A percentile compares a stretch with the other conserved stretches of the same genome.
Conservation (phyloP, 2,797 vertebrate genomes). For the Spinus pinus region DNA sequence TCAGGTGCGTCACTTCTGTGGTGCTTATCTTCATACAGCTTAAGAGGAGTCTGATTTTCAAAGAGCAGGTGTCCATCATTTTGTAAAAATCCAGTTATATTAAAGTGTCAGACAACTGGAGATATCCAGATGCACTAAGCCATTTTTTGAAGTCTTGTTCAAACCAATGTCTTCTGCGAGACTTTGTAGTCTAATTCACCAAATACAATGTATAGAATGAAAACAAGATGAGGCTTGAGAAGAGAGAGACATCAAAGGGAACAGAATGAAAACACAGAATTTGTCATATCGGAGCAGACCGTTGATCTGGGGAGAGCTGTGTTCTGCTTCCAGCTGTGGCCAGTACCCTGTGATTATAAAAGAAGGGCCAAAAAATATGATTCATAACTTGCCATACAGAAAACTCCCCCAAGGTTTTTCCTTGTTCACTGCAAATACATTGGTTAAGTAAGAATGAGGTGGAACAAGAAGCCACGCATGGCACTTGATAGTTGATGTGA, state of each 20-base stretch:
- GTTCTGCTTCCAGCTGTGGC: slow-evolving; percentile 53
- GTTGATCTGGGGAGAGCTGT: slow-evolving; percentile 35
- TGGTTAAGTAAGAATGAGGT: slow-evolving; percentile 7
- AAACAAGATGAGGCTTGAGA: slow-evolving; percentile 64
- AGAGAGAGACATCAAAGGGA: slow-evolving; percentile 57
- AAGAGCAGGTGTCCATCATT: slow-evolving; percentile 60
- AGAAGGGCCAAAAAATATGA: slow-evolving; percentile 17
- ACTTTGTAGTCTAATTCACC: slow-evolving; percentile 60
- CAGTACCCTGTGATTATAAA: slow-evolving; percentile 12
- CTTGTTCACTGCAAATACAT: neutral
- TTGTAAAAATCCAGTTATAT: slow-evolving; percentile 49
- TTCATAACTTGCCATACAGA: slow-evolving; percentile 1
- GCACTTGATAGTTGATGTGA: neutral
- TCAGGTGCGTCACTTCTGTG: slow-evolving; percentile 3
- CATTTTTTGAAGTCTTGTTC: slow-evolving; percentile 58
- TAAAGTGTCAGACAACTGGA: slow-evolving; percentile 39
- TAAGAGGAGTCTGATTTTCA: slow-evolving; percentile 45
- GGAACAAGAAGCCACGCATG: neutral
- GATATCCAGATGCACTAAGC: slow-evolving; percentile 50
- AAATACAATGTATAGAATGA: slow-evolving; percentile 54
- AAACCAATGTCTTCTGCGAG: slow-evolving; percentile 42
- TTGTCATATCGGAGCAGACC: slow-evolving; percentile 53
- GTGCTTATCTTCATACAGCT: slow-evolving; percentile 28
- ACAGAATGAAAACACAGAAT: slow-evolving; percentile 52
- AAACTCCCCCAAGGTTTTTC: neutral